Conservation (phyloP, 1,140 invertebrate species). For the Meloidogyne chitwoodi region DNA sequence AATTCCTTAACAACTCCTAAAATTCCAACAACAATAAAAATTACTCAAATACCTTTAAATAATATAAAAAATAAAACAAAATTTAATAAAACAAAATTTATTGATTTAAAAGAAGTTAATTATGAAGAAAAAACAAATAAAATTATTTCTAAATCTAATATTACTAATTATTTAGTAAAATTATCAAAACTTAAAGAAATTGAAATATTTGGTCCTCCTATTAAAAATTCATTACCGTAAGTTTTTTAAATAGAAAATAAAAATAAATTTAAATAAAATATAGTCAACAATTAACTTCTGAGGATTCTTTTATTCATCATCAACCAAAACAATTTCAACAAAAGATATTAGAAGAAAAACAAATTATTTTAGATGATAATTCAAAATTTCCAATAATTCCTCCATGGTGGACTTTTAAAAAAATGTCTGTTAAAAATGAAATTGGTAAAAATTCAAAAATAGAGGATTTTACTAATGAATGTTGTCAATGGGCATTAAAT, state of each 20-base stretch:
- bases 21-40: background rate
- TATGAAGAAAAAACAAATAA: too few relatives aligned
- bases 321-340: background rate
- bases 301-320: background rate
- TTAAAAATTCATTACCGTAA: background rate
- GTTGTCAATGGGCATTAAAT: conserved; percentile 45
- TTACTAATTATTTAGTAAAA: background rate
- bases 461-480: conserved; percentile 24
- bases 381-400: background rate
- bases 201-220: background rate
- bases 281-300: background rate
- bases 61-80: background rate
- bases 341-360: background rate
- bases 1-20: background rate
- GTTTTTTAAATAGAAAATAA: background rate
- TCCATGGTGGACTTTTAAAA: conserved; percentile 17
- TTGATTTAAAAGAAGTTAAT: too few relatives aligned
- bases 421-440: conserved; percentile 1
- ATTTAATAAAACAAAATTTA: background rate
- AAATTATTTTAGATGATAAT: background rate
- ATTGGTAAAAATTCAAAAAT: background rate
- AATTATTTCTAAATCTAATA: too few relatives aligned
- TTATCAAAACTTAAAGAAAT: background rate
- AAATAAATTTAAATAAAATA: background rate
- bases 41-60: background rate